Evolutionary conservation across 2,113 vertebrate species (phyloP).

Genomic region (Naja naja): DNA sequence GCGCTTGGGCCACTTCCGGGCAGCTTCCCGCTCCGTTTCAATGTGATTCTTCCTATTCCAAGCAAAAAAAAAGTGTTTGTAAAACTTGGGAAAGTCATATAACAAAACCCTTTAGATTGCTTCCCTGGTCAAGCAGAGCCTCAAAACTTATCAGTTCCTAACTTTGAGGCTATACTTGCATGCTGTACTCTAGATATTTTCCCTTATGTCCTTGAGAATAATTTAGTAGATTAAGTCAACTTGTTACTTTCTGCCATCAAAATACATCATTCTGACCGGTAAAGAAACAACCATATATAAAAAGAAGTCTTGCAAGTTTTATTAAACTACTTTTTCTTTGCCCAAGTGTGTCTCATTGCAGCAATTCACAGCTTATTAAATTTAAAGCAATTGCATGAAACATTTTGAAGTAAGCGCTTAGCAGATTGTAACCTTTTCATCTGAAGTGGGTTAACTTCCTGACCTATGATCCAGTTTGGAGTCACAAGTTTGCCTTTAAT

Average conservation of each 20-base stretch:
- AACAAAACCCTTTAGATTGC: neutral
- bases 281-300: neutral
- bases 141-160: neutral
- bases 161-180: neutral
- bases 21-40: conserved; percentile 56
- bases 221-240: neutral
- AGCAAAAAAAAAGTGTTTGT: neutral
- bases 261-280: neutral
- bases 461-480: neutral
- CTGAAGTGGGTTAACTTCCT: conserved; percentile 10
- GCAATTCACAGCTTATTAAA: neutral
- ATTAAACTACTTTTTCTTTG: neutral
- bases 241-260: neutral
- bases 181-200: neutral
- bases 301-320: neutral
- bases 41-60: conserved; percentile 65
- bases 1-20: conserved; percentile 65
- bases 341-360: neutral
- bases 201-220: neutral
- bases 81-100: neutral
- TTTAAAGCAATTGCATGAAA: conserved; percentile 19
- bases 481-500: neutral
- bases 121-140: neutral
- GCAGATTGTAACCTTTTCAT: neutral
- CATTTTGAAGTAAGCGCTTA: conserved; percentile 7